phyloP scores from a whole-genome alignment of 2,797 vertebrate species.

The Centropyge bicolor region DNA sequence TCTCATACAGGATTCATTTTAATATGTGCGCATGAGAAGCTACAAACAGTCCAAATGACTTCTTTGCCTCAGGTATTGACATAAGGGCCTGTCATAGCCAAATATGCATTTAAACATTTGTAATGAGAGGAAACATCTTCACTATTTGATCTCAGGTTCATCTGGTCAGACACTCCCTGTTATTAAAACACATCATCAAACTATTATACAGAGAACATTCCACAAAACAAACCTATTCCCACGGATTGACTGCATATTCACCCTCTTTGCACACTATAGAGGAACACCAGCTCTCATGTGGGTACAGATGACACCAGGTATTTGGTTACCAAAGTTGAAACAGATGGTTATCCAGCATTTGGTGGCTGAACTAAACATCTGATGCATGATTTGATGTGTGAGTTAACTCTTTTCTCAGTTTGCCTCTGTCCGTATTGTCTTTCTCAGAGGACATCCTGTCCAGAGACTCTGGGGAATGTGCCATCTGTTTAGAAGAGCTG shows the following conservation, averaged over 20 bases:
- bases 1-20: neutral
- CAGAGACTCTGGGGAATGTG: conserved; percentile 97
- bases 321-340: conserved; percentile 49
- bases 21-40: neutral
- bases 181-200: neutral
- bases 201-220: neutral
- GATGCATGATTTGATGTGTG: conserved; percentile 25
- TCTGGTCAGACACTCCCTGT: neutral
- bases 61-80: conserved; percentile 37
- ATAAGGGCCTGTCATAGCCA: neutral
- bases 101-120: conserved; percentile 19
- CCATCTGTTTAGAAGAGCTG: conserved; percentile 97
- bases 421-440: conserved; percentile 65
- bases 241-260: neutral
- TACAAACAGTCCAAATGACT: neutral
- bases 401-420: conserved; percentile 49
- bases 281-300: neutral
- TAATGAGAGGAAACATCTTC: neutral
- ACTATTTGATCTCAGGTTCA: neutral
- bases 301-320: conserved; percentile 11
- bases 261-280: neutral
- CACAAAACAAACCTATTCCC: neutral
- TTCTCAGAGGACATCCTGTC: conserved; percentile 96
- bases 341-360: conserved; percentile 40
- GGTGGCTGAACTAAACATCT: conserved; percentile 30